Base-by-base conservation (phyloP, 2,797 vertebrate species). In the Streptopelia turtur region DNA sequence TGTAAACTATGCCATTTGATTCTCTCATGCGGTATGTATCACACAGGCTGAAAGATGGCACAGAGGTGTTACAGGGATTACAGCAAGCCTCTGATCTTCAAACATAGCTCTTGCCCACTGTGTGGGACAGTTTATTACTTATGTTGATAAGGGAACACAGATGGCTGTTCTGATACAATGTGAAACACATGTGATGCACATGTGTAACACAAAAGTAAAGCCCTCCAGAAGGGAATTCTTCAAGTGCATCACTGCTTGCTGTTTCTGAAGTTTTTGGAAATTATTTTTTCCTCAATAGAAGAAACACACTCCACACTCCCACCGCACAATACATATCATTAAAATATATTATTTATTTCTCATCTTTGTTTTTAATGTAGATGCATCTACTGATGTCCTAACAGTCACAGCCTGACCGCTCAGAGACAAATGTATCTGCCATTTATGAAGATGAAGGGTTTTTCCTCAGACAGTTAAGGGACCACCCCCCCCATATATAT, bases 111-210 rank as follows among this genome's bases (percentile, higher is more conserved):
- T 39, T 30, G 49, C 43, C n/a, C 52, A 72, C 17, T 45, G 23
- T 1, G 5, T 49, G 24, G 4, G 25, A 31, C 24, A 69, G 23
- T 23, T 66, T 52, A 33, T 24, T 8, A 43, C 37, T 23, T 52
- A 21, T 21, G 25, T 0, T 69, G 13, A 39, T 15, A 22, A 52
- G 15, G 13, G 59, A 89, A 83, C 24, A 50, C 27, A 61, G 52
- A n/a, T 22, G 5, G 33, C 21, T 6, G 25, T 27, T 78, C 65
- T 55, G 61, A n/a, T 27, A 30, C 28, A 66, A 57, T 1, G 5
- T 0, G 0, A 31, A 83, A n/a, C 0, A 0, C 1, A 4, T 6
- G 27, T 3, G 31, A 72, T 13, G 10, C 13, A 21, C 0, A 0
- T 2, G 31, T 11, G 12, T 6, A 17, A 56, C 3, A 30, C 11